Conservation (phyloP, 2,113 vertebrate genomes). For the Paramisgurnus dabryanus region DNA sequence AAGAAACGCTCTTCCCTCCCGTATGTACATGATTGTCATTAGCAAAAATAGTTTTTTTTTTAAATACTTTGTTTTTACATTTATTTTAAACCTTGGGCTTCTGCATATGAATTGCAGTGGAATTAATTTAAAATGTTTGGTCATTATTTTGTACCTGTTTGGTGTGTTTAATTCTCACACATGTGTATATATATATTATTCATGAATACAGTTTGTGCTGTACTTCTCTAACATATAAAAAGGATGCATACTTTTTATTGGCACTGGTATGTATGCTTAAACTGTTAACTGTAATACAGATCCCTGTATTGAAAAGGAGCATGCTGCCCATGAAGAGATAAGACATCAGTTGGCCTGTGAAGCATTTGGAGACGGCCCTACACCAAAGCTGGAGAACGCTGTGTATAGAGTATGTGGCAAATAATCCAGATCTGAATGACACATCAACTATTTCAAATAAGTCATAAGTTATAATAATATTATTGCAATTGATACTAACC, state of each 20-base stretch:
- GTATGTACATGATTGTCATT: constrained; percentile 64
- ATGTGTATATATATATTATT: no score
- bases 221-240: background rate
- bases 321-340: constrained; percentile 71
- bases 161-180: no score
- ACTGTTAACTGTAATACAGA: constrained; percentile 62
- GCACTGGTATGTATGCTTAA: no score
- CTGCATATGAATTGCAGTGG: no score
- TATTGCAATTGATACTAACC: background rate
- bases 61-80: background rate
- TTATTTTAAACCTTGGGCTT: background rate
- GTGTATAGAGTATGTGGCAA: constrained; percentile 78
- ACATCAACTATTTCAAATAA: background rate
- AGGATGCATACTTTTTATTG: background rate
- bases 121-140: background rate
- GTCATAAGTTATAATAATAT: background rate
- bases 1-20: constrained; percentile 54
- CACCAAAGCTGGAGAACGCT: constrained; percentile 84
- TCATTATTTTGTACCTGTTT: no score
- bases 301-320: constrained; percentile 78
- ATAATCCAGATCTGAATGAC: background rate
- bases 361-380: constrained; percentile 77
- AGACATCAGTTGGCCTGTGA: constrained; percentile 76
- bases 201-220: background rate
- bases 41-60: background rate